Evolutionary conservation across 2,888 invertebrate species (phyloP).

Genomic region (Acleris emargana): DNA sequence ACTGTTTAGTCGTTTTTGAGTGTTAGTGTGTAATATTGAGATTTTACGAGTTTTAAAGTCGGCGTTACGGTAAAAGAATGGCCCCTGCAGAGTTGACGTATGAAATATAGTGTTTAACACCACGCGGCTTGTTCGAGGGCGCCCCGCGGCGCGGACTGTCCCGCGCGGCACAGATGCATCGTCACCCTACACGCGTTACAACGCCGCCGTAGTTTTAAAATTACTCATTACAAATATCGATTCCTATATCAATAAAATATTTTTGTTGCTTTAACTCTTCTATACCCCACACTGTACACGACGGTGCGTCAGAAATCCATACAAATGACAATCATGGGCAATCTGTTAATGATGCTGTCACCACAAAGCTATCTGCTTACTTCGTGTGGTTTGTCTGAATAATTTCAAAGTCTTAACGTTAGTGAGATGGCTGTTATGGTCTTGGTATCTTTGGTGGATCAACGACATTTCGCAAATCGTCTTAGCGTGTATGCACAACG

Average conservation of each 20-base stretch:
- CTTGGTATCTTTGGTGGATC: no score
- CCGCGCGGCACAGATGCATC: slow-evolving; percentile 40
- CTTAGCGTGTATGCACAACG: no score
- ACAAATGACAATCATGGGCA: no score
- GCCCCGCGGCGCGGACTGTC: slow-evolving; percentile 48
- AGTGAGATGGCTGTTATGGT: no score
- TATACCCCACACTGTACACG: no score
- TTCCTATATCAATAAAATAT: slow-evolving; percentile 1
- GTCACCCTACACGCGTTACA: slow-evolving; percentile 41
- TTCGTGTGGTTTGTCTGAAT: no score
- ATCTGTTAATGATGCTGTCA: no score
- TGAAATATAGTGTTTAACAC: slow-evolving; percentile 82
- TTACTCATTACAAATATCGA: background rate
- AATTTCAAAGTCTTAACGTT: no score
- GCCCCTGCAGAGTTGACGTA: slow-evolving; percentile 63
- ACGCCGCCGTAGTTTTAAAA: slow-evolving; percentile 5
- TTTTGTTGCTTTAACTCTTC: background rate
- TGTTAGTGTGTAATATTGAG: slow-evolving; percentile 56
- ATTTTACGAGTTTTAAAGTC: slow-evolving; percentile 66
- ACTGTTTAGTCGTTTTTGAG: slow-evolving; percentile 39
- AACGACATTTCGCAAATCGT: no score
- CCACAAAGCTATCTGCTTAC: no score
- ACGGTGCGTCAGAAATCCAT: no score
- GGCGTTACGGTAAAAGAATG: slow-evolving; percentile 62
- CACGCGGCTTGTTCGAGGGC: slow-evolving; percentile 64